phyloP scores from a whole-genome alignment of 2,113 vertebrate species.

The Corythaixoides concolor region DNA sequence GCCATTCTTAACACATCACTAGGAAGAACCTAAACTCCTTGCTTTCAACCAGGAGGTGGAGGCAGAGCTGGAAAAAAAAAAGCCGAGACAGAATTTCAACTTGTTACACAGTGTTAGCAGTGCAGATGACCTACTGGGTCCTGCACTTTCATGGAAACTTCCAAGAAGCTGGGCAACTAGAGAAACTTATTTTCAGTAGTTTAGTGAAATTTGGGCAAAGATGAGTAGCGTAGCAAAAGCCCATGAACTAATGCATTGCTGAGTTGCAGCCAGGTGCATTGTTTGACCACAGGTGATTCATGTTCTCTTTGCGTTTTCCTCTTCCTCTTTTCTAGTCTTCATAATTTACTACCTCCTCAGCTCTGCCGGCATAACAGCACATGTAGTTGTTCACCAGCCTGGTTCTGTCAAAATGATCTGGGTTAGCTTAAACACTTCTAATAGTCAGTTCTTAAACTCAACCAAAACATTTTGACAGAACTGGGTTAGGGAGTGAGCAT shows the following conservation, averaged over 20 bases:
- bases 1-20: neutral
- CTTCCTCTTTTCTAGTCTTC: neutral
- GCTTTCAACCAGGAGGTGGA: neutral
- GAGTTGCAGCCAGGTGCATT: neutral
- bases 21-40: neutral
- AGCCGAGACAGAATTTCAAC: neutral
- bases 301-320: neutral
- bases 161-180: neutral
- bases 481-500: neutral
- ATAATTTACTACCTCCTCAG: neutral
- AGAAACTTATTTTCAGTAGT: neutral
- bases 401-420: slow-evolving; percentile 55
- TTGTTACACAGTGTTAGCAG: neutral
- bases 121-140: neutral
- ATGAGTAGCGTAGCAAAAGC: neutral
- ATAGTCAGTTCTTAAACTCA: neutral
- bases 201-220: neutral
- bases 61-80: slow-evolving; percentile 30
- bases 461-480: slow-evolving; percentile 18
- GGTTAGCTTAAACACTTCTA: slow-evolving; percentile 24
- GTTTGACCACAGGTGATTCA: neutral
- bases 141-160: neutral
- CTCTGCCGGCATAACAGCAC: neutral
- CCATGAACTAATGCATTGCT: neutral
- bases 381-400: slow-evolving; percentile 11